These are phyloP conservation scores for Strongylocentrotus purpuratus DNA, from an alignment of 35 echinoderm and acorn worm species.

Conservation along the genomic window DNA sequence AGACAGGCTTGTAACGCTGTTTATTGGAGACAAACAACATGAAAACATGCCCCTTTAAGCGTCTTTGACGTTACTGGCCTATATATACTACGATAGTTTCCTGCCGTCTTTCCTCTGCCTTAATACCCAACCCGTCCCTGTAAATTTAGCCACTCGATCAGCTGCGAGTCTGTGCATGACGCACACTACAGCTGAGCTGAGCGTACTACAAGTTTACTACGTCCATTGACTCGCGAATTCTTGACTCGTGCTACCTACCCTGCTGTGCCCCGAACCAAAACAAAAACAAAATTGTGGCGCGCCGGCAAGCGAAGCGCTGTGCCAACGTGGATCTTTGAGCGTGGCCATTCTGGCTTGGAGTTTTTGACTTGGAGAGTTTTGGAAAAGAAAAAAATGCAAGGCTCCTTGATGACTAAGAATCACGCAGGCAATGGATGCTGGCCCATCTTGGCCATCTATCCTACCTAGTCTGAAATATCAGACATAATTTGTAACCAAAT, in stretches of 20 bases:
- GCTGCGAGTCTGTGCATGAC: neutral
- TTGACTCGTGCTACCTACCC: neutral
- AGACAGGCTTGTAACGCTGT: neutral
- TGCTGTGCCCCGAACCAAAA: conserved; percentile 8
- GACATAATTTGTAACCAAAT: neutral
- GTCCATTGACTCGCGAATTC: conserved; percentile 9
- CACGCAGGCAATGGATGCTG: neutral
- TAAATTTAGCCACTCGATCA: conserved; percentile 13
- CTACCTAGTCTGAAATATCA: no score
- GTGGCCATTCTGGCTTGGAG: neutral
- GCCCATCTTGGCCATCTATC: neutral
- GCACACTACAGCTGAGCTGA: conserved; percentile 39
- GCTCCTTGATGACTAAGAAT: conserved; percentile 31
- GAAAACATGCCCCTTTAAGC: conserved; percentile 25
- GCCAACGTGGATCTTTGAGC: neutral
- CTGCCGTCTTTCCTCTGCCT: conserved; percentile 3
- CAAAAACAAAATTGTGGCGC: conserved; percentile 9
- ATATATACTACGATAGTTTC: conserved; percentile 43
- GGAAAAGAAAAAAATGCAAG: neutral
- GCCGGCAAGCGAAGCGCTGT: neutral
- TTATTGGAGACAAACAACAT: neutral
- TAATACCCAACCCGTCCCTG: neutral
- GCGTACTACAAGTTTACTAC: neutral
- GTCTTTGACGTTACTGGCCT: conserved; percentile 20
- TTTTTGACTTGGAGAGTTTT: neutral